Percentiles rank a stretch among this genome's conserved stretches.
These are phyloP conservation scores for Catocala fraxini DNA, from an alignment of 2,888 invertebrate genomes.

Conservation along the genomic window DNA sequence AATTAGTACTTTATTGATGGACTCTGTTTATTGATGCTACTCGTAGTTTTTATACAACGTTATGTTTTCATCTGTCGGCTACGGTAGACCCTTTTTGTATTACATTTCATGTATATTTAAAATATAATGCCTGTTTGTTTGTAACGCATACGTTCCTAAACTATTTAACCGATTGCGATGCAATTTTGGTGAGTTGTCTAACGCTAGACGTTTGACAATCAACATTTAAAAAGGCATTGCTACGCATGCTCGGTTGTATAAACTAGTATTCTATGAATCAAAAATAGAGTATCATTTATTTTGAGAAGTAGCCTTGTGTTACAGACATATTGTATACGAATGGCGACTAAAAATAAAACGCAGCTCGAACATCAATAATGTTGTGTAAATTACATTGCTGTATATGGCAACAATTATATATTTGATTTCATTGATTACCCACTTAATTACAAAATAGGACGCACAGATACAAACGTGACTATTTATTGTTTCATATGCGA, in stretches of 20 bases:
- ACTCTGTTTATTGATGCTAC: conserved; percentile 58
- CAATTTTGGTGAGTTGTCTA: too few species aligned
- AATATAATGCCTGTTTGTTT: background rate
- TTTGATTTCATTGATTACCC: conserved; percentile 47
- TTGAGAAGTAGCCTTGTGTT: too few species aligned
- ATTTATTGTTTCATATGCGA: conserved; percentile 51
- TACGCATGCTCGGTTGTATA: too few species aligned
- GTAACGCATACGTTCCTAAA: too few species aligned
- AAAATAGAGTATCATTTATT: too few species aligned
- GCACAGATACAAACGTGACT: conserved; percentile 34
- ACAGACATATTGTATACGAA: conserved; percentile 2
- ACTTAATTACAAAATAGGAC: conserved; percentile 53
- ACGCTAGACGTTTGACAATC: too few species aligned
- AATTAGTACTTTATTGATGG: conserved; percentile 68
- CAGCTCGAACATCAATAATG: conserved; percentile 6
- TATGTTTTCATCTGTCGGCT: conserved; percentile 39
- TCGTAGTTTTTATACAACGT: conserved; percentile 47
- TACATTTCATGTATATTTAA: background rate
- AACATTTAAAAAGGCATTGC: too few species aligned
- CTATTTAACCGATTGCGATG: too few species aligned
- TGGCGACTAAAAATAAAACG: conserved; percentile 25
- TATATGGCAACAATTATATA: conserved; percentile 47
- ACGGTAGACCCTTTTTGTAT: conserved; percentile 9
- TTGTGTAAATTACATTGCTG: conserved; percentile 36
- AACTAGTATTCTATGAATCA: too few species aligned